Evolutionary conservation across 1,140 invertebrate genomes (phyloP).

Genomic region (Drosophila tropicalis): DNA sequence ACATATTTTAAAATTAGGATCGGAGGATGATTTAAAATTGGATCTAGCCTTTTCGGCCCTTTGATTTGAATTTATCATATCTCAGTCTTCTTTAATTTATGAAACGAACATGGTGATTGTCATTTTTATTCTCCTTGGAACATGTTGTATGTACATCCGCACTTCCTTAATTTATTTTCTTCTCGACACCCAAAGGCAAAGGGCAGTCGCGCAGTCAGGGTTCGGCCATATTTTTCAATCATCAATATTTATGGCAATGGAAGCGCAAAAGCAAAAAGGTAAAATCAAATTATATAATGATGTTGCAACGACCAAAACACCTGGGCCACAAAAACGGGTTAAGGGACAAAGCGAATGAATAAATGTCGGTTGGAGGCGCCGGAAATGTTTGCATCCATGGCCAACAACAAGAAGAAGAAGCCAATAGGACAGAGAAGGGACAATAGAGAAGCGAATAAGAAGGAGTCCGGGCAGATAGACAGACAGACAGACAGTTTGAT

Average conservation of each 20-base stretch:
- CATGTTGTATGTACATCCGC: neutral
- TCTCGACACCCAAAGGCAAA: no score
- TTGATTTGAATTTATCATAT: no score
- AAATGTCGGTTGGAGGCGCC: constrained; percentile 38
- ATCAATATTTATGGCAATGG: constrained; percentile 43
- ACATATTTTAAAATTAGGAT: no score
- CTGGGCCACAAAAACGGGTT: constrained; percentile 58
- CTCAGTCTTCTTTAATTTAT: no score
- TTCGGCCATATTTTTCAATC: constrained; percentile 16
- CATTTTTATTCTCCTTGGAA: neutral
- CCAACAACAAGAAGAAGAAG: constrained; percentile 26
- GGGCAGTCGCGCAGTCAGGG: neutral
- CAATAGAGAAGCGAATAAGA: constrained; percentile 19
- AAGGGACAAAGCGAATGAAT: constrained; percentile 19
- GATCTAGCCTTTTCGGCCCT: no score
- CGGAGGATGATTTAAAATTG: no score
- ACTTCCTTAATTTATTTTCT: neutral
- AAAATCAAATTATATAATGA: constrained; percentile 46
- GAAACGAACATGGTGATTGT: no score
- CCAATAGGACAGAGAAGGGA: constrained; percentile 4
- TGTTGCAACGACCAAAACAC: constrained; percentile 40
- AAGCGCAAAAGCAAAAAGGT: constrained; percentile 21
- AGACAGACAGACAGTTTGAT: constrained; percentile 14
- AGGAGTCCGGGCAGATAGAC: neutral
- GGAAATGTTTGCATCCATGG: constrained; percentile 56